Conservation (phyloP, 2,888 invertebrate species). For the Drosophila kanekoi region DNA sequence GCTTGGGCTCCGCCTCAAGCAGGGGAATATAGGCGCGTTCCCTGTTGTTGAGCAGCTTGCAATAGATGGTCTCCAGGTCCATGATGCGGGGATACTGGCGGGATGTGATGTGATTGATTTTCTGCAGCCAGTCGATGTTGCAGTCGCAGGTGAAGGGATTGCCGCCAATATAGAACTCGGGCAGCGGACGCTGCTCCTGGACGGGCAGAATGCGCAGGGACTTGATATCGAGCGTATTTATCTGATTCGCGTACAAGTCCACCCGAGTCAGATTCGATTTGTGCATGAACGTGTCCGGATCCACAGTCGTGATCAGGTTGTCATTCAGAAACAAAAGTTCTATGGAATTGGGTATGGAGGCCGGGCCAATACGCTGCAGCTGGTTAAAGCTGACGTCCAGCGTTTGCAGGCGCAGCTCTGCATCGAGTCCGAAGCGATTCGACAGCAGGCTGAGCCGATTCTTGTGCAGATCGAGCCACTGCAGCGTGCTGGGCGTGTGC, state of each 20-base stretch:
- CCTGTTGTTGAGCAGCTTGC: slow-evolving; percentile 93
- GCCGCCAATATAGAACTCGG: slow-evolving; percentile 96
- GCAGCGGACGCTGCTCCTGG: slow-evolving; percentile 90
- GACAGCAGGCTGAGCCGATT: slow-evolving; percentile 93
- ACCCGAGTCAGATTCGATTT: slow-evolving; percentile 95
- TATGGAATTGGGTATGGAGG: slow-evolving; percentile 93
- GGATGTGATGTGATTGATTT: slow-evolving; percentile 94
- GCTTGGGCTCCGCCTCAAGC: slow-evolving; percentile 93
- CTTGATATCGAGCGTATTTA: slow-evolving; percentile 95
- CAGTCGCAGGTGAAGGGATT: slow-evolving; percentile 98
- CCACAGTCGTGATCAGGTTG: slow-evolving; percentile 93
- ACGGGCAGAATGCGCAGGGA: slow-evolving; percentile 93
- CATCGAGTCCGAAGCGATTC: slow-evolving; percentile 89
- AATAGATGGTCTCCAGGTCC: slow-evolving; percentile 95
- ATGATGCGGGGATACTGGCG: slow-evolving; percentile 95
- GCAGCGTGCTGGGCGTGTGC: slow-evolving; percentile 92
- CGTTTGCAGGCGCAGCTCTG: slow-evolving; percentile 91
- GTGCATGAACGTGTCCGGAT: slow-evolving; percentile 95
- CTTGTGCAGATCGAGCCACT: slow-evolving; percentile 96
- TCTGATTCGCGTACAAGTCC: slow-evolving; percentile 96
- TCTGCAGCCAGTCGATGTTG: slow-evolving; percentile 97
- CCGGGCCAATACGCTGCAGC: slow-evolving; percentile 90
- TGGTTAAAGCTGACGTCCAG: slow-evolving; percentile 96
- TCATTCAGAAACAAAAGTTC: slow-evolving; percentile 95
- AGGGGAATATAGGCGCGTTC: slow-evolving; percentile 94